phyloP scores from a whole-genome alignment of 2,888 invertebrate genomes.

The Dusona sp. region DNA sequence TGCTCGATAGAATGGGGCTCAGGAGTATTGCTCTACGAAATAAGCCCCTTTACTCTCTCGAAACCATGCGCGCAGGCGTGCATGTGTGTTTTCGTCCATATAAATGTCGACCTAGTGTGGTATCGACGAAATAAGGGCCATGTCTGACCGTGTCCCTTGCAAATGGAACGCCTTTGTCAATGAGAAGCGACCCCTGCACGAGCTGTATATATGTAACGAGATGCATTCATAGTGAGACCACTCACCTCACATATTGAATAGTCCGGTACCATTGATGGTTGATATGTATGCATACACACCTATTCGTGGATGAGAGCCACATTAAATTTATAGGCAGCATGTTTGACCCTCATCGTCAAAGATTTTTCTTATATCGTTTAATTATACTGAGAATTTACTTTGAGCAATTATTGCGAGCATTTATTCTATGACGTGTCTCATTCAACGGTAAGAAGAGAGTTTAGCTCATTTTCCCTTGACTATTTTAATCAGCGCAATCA shows the following conservation, averaged over 20 bases:
- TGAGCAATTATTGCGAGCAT: no score
- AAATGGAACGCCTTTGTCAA: conserved; percentile 61
- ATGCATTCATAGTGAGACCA: conserved; percentile 53
- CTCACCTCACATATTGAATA: conserved; percentile 22
- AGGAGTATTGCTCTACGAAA: conserved; percentile 16
- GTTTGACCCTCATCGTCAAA: neutral
- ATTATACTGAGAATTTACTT: neutral
- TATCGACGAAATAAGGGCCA: conserved; percentile 41
- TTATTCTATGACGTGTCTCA: no score
- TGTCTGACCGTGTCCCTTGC: conserved; percentile 38
- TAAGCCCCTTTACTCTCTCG: neutral
- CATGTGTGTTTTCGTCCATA: neutral
- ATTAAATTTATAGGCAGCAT: conserved; percentile 11
- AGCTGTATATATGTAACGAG: conserved; percentile 60
- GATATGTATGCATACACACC: conserved; percentile 8
- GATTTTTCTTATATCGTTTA: neutral
- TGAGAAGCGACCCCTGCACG: conserved; percentile 28
- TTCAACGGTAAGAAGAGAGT: no score
- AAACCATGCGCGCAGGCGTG: neutral
- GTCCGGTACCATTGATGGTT: conserved; percentile 25
- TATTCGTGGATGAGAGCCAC: neutral
- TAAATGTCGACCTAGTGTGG: conserved; percentile 12
- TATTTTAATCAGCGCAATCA: no score
- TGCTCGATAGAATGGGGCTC: neutral
- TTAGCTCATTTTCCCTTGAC: no score